Evolutionary conservation across 2,888 invertebrate genomes (phyloP), one percentile per base, ranked within the genome.

Genomic region (Nomada flava): DNA sequence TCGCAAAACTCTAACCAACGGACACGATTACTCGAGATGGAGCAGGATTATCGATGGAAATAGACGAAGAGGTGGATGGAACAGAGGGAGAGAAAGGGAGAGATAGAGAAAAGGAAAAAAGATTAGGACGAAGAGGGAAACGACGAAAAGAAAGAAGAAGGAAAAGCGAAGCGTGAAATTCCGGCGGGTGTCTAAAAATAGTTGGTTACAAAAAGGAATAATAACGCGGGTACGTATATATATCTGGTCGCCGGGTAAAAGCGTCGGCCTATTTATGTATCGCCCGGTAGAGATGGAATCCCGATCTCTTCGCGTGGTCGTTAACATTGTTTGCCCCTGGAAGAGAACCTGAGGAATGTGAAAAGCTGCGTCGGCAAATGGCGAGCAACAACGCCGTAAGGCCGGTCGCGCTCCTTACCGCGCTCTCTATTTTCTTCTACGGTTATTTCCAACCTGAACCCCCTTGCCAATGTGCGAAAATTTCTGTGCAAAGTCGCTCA

Each of bases 251-350:
- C 64, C 68, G 70, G 64, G 77, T 84, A 88, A 83, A 81, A 83
- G 87, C 82, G 79, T 82, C 81, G 78, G 77, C 83, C 88, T 88
- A 89, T 88, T 88, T 88, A 87, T 88, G 87, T 89, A 85, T 85
- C 83, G 81, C 72, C 76, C 77, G 79, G 85, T 83, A 82, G 82
- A 85, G 86, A 86, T 83, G 84, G 90, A 88, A 88, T 88, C 81
- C 82, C 79, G 86, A 86, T 86, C 85, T 84, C 83, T 82, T 83
- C 82, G 84, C 79, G 83, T 86, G 85, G 89, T 90, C 89, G 89
- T 90, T 90, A 90, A 88, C 87, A 89, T 90, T 89, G 89, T 88
- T 90, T 80, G 86, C 88, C 80, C 82, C 90, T 77, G 80, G 80
- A 85, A 77, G 77, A 82, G 79, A 84, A 76, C 74, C 71, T 73